These are phyloP conservation scores for Phytoseiulus persimilis DNA, from an alignment of 2,888 invertebrate species.

Conservation along the genomic window DNA sequence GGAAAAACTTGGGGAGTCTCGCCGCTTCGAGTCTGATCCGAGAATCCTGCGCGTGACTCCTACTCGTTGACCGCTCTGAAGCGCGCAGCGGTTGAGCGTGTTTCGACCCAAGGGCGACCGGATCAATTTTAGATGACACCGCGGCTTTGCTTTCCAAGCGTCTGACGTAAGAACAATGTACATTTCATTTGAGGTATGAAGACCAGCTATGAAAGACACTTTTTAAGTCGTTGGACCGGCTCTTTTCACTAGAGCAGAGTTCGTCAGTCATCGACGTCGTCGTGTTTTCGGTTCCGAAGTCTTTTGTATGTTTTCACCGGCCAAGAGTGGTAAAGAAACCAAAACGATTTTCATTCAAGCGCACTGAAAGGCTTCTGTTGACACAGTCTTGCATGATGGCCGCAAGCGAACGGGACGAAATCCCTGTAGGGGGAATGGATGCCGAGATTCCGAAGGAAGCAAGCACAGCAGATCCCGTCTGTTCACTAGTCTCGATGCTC, in stretches of 20 bases:
- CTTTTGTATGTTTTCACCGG: not conserved
- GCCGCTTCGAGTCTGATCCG: no score
- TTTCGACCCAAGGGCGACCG: not conserved
- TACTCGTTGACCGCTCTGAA: not conserved
- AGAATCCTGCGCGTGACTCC: no score
- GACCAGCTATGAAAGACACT: not conserved
- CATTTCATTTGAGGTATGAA: not conserved
- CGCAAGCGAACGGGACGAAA: not conserved
- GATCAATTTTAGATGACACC: not conserved
- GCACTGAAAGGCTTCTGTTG: not conserved
- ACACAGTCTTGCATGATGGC: not conserved
- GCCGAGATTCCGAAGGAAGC: not conserved
- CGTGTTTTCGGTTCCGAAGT: not conserved
- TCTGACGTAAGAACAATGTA: constrained; percentile 5
- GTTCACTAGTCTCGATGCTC: not conserved
- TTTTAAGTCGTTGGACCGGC: not conserved
- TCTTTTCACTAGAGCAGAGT: not conserved
- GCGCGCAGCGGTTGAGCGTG: not conserved
- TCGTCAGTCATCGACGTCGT: not conserved
- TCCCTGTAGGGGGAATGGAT: not conserved
- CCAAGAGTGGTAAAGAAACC: not conserved
- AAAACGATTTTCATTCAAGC: not conserved
- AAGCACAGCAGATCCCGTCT: not conserved
- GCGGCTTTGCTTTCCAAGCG: not conserved
- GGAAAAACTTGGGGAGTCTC: no score